Evolutionary conservation across 2,113 vertebrate genomes (phyloP).

Genomic region (Pelmatolapia mariae): DNA sequence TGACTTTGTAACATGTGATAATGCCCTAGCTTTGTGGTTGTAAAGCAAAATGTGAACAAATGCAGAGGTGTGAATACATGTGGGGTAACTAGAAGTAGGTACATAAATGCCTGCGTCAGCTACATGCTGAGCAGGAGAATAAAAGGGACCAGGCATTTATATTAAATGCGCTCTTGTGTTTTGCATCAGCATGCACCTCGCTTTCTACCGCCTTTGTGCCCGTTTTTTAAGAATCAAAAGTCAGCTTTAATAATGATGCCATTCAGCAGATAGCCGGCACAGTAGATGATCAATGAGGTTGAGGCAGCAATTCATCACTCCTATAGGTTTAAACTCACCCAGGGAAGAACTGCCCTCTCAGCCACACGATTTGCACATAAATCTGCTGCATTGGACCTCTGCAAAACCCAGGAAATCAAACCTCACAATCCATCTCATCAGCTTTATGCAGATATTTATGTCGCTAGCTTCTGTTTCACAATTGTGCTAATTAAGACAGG

Average conservation of each 20-base stretch:
- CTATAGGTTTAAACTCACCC: constrained; percentile 35
- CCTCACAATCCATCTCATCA: constrained; percentile 44
- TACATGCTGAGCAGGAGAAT: neutral
- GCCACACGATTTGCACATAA: constrained; percentile 43
- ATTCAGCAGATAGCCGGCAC: constrained; percentile 24
- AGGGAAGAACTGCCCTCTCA: constrained; percentile 20
- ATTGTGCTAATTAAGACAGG: constrained; percentile 21
- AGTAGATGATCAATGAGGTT: constrained; percentile 57
- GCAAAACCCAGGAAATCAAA: constrained; percentile 36
- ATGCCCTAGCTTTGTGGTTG: neutral
- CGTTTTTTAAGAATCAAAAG: constrained; percentile 26
- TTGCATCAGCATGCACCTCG: constrained; percentile 43
- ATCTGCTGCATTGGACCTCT: constrained; percentile 33
- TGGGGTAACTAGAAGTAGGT: neutral
- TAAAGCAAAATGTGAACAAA: neutral
- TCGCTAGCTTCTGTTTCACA: neutral
- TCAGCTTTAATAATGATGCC: constrained; percentile 45
- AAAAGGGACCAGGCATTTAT: neutral
- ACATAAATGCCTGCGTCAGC: neutral
- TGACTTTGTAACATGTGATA: neutral
- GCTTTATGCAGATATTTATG: constrained; percentile 41
- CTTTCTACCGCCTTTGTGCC: constrained; percentile 1
- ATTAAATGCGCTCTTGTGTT: neutral
- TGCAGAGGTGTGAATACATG: neutral
- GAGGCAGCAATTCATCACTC: constrained; percentile 59